phyloP scores from a whole-genome alignment of 2,113 vertebrate genomes.

The Seriola dumerili region DNA sequence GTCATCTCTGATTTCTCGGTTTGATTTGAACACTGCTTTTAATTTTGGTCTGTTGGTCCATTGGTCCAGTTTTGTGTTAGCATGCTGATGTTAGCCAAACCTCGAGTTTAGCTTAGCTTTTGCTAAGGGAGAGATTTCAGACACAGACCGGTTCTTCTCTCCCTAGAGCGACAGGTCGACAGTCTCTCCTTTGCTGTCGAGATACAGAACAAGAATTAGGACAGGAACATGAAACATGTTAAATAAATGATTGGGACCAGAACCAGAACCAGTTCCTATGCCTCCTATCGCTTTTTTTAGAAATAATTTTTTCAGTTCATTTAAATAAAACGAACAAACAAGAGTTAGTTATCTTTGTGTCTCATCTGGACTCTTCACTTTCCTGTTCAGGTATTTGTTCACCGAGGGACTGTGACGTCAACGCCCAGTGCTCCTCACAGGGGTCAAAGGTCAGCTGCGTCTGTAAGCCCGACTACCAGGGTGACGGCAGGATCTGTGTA shows the following conservation, averaged over 20 bases:
- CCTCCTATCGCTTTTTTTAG: not conserved
- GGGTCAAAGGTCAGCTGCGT: constrained; percentile 82
- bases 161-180: too few species aligned
- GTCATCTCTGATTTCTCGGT: not conserved
- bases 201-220: not conserved
- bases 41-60: not conserved
- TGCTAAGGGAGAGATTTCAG: too few species aligned
- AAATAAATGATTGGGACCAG: too few species aligned
- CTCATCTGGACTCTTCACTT: not conserved
- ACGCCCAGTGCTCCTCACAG: constrained; percentile 85
- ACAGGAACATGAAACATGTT: not conserved
- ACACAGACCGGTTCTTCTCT: too few species aligned
- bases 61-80: not conserved
- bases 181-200: not conserved
- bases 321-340: too few species aligned
- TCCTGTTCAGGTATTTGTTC: constrained; percentile 80
- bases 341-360: too few species aligned
- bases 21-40: not conserved
- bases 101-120: not conserved
- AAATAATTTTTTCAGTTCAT: too few species aligned
- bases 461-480: constrained; percentile 88
- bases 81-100: too few species aligned
- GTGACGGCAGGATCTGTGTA: constrained; percentile 90
- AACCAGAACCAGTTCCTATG: not conserved
- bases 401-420: constrained; percentile 83